Evolutionary conservation across 2,113 vertebrate species (phyloP).

Genomic region (Phocoena phocoena): DNA sequence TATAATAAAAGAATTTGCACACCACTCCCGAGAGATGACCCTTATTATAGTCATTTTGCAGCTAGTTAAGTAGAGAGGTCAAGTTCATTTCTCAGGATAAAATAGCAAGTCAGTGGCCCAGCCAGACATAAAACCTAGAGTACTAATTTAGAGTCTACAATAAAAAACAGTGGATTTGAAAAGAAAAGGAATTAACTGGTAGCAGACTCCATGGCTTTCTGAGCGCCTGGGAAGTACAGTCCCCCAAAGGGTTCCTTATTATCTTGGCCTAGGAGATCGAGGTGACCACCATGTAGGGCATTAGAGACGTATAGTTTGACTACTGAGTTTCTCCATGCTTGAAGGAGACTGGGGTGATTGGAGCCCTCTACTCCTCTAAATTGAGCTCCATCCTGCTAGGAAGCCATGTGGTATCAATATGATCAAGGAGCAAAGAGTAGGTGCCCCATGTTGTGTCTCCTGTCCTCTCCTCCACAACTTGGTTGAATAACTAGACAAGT

Average conservation of each 20-base stretch:
- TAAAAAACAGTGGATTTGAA: slow-evolving; percentile 1
- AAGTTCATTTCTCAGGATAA: slow-evolving; percentile 27
- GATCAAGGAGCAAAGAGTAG: background rate
- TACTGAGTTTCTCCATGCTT: background rate
- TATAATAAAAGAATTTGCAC: slow-evolving; percentile 16
- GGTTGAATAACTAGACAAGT: background rate
- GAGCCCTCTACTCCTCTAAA: background rate
- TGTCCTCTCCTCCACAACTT: background rate
- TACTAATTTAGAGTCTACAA: background rate
- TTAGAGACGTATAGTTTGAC: background rate
- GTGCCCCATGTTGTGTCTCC: background rate
- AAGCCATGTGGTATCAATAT: background rate
- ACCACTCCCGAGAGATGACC: background rate
- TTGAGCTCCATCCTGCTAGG: background rate
- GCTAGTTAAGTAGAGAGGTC: slow-evolving; percentile 12
- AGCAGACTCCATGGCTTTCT: background rate
- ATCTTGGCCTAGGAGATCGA: background rate
- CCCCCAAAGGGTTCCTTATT: background rate
- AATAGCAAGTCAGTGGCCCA: background rate
- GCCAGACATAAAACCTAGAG: background rate
- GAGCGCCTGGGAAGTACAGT: background rate
- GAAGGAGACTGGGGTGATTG: background rate
- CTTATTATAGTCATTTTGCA: background rate
- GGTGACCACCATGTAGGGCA: background rate
- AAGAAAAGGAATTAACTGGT: background rate